Percentiles rank a stretch among this genome's conserved stretches.
These are phyloP conservation scores for Idaea straminata DNA, from an alignment of 2,888 invertebrate genomes.

Conservation along the genomic window DNA sequence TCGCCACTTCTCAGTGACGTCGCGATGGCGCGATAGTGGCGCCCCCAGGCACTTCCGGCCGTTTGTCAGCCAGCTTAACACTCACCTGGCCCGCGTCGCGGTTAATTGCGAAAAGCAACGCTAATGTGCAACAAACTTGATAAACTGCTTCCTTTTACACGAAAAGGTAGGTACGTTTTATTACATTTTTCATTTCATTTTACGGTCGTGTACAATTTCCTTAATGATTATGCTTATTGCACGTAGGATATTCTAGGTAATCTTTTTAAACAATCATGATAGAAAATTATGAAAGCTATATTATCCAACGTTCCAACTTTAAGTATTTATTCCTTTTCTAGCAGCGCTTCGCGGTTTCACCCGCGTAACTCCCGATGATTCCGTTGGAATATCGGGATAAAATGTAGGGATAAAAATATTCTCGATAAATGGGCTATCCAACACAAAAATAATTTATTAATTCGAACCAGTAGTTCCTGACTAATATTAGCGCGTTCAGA, in stretches of 20 bases:
- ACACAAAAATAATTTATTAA: too few relatives aligned
- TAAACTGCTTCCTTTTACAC: conserved; percentile 63
- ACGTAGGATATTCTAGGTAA: not conserved
- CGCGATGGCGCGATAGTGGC: conserved; percentile 58
- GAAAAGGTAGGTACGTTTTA: conserved; percentile 42
- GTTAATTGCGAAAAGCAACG: conserved; percentile 71
- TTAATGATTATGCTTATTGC: conserved; percentile 31
- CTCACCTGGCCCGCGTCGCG: conserved; percentile 54
- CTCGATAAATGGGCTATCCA: too few relatives aligned
- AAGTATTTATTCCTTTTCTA: not conserved
- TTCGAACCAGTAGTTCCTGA: too few relatives aligned
- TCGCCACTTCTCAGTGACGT: conserved; percentile 50
- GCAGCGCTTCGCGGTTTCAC: too few relatives aligned
- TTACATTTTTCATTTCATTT: conserved; percentile 38
- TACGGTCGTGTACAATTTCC: conserved; percentile 29
- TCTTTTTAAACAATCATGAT: not conserved
- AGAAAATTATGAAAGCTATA: not conserved
- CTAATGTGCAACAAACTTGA: conserved; percentile 66
- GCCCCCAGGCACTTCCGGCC: conserved; percentile 57
- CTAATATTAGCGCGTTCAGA: too few relatives aligned
- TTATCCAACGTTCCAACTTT: not conserved
- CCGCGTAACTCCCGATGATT: too few relatives aligned
- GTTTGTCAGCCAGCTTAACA: conserved; percentile 65
- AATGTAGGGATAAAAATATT: too few relatives aligned
- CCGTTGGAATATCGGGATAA: too few relatives aligned